A percentile compares a stretch with the other conserved stretches of the same genome.
phyloP scores from a whole-genome alignment of 2,113 vertebrate species.

The Motacilla tschutschensis region DNA sequence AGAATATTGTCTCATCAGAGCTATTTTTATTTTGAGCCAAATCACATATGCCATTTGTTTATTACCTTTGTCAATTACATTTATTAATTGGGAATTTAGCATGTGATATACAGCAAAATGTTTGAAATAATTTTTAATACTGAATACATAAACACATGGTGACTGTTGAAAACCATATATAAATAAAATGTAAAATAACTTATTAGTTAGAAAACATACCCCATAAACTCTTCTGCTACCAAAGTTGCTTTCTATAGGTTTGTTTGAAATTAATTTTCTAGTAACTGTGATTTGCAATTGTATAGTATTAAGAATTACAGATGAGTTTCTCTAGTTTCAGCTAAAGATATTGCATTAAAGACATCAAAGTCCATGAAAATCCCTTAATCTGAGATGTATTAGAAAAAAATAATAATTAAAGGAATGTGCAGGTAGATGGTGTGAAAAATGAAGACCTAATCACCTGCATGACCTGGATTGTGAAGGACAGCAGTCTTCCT shows the following conservation, averaged over 20 bases:
- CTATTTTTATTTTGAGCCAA: not conserved
- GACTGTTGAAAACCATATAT: not conserved
- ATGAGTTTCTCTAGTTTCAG: not conserved
- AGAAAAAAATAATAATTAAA: not conserved
- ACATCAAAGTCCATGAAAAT: not conserved
- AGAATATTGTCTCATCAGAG: not conserved
- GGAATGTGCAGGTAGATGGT: not conserved
- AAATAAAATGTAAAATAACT: conserved; percentile 6
- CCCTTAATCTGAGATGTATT: not conserved
- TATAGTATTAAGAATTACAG: not conserved
- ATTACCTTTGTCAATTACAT: not conserved
- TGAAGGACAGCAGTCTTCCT: not conserved
- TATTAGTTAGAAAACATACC: not conserved
- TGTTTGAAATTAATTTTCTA: not conserved
- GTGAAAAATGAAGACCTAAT: not conserved
- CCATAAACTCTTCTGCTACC: not conserved
- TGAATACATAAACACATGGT: not conserved
- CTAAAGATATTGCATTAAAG: not conserved
- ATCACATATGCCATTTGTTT: not conserved
- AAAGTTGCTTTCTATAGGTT: not conserved
- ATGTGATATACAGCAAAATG: not conserved
- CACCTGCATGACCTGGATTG: not conserved
- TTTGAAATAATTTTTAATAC: not conserved
- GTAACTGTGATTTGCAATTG: not conserved
- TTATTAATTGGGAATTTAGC: not conserved